phyloP scores from a whole-genome alignment of 1,140 invertebrate genomes.

The Drosophila yakuba region DNA sequence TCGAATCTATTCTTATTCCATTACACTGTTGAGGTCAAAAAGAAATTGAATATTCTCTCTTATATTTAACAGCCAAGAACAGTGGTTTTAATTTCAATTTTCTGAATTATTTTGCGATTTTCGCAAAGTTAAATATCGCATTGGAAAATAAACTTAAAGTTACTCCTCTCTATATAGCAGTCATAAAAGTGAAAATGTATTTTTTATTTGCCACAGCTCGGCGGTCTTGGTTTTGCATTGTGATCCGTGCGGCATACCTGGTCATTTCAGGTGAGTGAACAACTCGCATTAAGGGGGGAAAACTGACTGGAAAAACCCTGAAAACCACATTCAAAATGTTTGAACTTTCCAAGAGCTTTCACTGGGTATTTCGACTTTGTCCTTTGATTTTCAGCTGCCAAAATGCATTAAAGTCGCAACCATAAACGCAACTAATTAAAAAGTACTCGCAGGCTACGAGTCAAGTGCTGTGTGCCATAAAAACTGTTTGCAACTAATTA shows the following conservation, averaged over 20 bases:
- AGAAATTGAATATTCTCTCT: not conserved
- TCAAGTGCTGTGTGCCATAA: conserved; percentile 24
- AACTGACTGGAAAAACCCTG: not conserved
- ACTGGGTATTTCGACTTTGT: conserved; percentile 2
- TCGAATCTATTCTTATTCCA: not conserved
- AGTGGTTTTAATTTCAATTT: not conserved
- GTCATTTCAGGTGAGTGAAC: conserved; percentile 46
- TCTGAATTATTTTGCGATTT: no score
- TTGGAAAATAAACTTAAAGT: conserved; percentile 7
- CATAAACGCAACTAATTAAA: conserved; percentile 56
- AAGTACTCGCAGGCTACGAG: conserved; percentile 28
- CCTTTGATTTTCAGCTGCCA: conserved; percentile 35
- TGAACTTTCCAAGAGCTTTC: conserved; percentile 11
- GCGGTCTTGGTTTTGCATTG: conserved; percentile 39
- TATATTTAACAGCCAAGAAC: not conserved
- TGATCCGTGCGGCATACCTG: conserved; percentile 41
- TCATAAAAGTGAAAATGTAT: conserved; percentile 42
- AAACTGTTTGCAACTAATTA: conserved; percentile 40
- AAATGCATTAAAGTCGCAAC: conserved; percentile 39
- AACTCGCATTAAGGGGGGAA: conserved; percentile 8
- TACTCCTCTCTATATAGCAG: not conserved
- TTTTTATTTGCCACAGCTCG: conserved; percentile 46
- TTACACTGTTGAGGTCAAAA: no score
- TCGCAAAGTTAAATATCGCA: not conserved
- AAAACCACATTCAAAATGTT: conserved; percentile 29